These are phyloP conservation scores for Puffinus mauretanicus DNA, from an alignment of 2,113 vertebrate species.

Conservation along the genomic window DNA sequence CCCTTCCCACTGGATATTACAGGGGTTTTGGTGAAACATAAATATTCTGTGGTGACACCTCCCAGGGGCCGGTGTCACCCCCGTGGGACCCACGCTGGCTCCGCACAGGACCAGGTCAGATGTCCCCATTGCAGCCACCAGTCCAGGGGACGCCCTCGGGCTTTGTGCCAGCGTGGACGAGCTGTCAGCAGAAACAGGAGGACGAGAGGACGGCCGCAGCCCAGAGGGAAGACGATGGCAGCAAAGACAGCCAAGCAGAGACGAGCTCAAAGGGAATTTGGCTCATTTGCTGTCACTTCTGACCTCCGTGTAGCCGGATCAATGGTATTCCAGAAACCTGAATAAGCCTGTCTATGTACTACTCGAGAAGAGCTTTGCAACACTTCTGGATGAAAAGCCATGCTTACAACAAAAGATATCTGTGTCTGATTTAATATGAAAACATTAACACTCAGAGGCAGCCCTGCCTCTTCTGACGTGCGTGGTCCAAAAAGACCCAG, in stretches of 20 bases:
- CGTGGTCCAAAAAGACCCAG: background rate
- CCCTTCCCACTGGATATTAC: background rate
- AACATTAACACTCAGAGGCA: background rate
- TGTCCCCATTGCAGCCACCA: background rate
- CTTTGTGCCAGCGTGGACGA: background rate
- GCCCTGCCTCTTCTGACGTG: background rate
- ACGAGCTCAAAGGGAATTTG: background rate
- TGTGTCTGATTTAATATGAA: background rate
- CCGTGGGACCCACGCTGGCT: background rate
- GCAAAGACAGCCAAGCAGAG: background rate
- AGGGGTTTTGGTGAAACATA: background rate
- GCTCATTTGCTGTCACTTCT: background rate
- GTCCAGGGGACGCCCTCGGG: background rate
- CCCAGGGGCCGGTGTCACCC: background rate
- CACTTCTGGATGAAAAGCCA: background rate
- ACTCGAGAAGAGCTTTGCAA: background rate
- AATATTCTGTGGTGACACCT: background rate
- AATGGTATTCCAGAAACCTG: background rate
- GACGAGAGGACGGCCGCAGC: background rate
- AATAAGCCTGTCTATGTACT: background rate
- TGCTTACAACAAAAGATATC: background rate
- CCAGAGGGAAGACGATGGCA: background rate
- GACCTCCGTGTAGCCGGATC: background rate
- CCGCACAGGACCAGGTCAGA: background rate
- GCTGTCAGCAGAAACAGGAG: background rate